Percentiles rank a stretch among this genome's conserved stretches.
phyloP scores from a whole-genome alignment of 2,888 invertebrate species.

The Eugnorisma glareosa region DNA sequence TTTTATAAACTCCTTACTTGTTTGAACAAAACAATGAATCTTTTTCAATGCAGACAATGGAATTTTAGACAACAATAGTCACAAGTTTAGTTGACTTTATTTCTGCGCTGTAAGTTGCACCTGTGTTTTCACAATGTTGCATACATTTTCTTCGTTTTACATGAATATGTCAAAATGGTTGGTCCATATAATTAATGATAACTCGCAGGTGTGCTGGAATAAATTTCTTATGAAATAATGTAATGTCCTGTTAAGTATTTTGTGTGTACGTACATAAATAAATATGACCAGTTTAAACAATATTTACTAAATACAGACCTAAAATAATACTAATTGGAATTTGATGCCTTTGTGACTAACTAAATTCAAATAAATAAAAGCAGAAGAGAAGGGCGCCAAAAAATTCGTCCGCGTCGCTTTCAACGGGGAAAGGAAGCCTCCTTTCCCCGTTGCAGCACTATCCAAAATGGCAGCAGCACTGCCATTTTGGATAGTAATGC shows the following conservation, averaged over 20 bases:
- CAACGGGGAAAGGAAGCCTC: no score
- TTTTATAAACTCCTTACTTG: slow-evolving; percentile 50
- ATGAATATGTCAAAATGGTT: neutral
- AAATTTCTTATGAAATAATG: no score
- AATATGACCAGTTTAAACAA: neutral
- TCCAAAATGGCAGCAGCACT: no score
- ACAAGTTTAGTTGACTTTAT: slow-evolving; percentile 10
- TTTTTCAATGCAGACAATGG: slow-evolving; percentile 48
- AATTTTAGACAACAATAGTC: slow-evolving; percentile 32
- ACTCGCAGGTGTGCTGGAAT: no score
- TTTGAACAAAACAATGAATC: slow-evolving; percentile 50
- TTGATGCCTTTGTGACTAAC: no score
- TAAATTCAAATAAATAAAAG: no score
- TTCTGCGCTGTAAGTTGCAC: slow-evolving; percentile 21
- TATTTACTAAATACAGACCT: neutral
- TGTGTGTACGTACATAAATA: no score
- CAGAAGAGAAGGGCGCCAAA: no score
- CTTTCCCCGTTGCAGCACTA: no score
- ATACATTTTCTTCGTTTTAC: neutral
- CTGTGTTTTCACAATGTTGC: slow-evolving; percentile 15
- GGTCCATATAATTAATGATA: neutral
- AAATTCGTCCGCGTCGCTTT: no score
- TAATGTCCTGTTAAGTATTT: no score
- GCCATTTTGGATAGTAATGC: no score
- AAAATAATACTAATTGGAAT: neutral